Percentiles rank a stretch among this genome's conserved stretches.
Evolutionary conservation across 2,888 invertebrate species (phyloP).

Genomic region (Scaptomyza cyrtandrae): DNA sequence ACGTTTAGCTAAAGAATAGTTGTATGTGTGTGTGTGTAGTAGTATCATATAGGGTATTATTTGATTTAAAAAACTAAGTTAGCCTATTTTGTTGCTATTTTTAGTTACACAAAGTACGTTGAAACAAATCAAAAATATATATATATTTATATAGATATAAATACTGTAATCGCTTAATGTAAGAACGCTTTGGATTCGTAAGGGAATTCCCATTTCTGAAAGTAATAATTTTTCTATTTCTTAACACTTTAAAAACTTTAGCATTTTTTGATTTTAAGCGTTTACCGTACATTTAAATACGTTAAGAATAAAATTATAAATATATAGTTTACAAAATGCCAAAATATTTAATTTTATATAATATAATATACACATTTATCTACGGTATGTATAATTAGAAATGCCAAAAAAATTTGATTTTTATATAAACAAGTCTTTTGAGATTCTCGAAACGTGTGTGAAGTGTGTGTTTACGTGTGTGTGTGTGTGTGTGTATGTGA

Average conservation of each 20-base stretch:
- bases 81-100: neutral
- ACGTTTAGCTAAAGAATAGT: constrained; percentile 54
- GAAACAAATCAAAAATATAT: neutral
- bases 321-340: constrained; percentile 4
- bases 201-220: neutral
- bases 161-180: neutral
- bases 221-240: neutral
- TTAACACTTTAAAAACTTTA: neutral
- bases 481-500: constrained; percentile 25
- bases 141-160: too few species aligned
- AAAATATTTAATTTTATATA: neutral
- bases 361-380: constrained; percentile 4
- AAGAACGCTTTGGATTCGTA: neutral
- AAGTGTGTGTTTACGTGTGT: constrained; percentile 22
- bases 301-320: neutral
- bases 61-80: constrained; percentile 2
- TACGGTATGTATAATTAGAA: constrained; percentile 23
- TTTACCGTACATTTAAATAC: neutral
- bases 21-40: constrained; percentile 23
- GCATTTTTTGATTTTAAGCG: neutral
- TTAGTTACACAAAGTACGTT: neutral
- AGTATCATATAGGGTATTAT: neutral
- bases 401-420: constrained; percentile 59
- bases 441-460: constrained; percentile 63
- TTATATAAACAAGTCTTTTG: constrained; percentile 71